Conservation (phyloP, 2,888 invertebrate genomes). For the Campoletis raptor region DNA sequence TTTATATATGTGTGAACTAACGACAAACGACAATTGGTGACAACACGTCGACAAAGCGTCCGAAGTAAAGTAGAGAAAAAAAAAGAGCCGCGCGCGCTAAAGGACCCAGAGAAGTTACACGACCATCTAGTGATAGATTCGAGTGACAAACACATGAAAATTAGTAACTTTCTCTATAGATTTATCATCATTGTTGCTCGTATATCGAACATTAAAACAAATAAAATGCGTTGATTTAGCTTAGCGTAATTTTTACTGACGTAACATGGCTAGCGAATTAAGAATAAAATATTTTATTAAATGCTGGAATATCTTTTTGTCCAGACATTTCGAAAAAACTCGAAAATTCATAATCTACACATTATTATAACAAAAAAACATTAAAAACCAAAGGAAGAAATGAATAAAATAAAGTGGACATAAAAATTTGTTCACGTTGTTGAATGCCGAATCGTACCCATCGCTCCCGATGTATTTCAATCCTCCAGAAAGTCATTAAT, state of each 20-base stretch:
- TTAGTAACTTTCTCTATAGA: background rate
- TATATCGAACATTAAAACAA: background rate
- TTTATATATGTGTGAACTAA: background rate
- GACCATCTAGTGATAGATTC: slow-evolving; percentile 67
- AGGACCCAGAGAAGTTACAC: slow-evolving; percentile 53
- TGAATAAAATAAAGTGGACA: background rate
- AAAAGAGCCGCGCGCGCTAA: slow-evolving; percentile 63
- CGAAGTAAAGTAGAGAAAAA: slow-evolving; percentile 73
- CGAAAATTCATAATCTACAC: background rate
- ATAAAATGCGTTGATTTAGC: background rate
- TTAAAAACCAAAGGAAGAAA: background rate
- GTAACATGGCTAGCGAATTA: background rate
- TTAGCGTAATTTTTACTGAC: background rate
- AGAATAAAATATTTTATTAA: too few species aligned
- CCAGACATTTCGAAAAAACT: background rate
- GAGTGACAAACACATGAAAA: slow-evolving; percentile 37
- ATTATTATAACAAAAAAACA: background rate
- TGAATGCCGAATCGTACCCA: slow-evolving; percentile 64
- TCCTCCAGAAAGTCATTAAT: slow-evolving; percentile 79
- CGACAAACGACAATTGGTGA: slow-evolving; percentile 80
- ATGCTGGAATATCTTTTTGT: background rate
- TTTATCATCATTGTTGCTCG: background rate
- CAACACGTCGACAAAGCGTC: slow-evolving; percentile 80
- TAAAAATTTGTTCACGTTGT: slow-evolving; percentile 34
- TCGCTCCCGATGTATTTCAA: slow-evolving; percentile 67